Evolutionary conservation across 1,140 invertebrate genomes (phyloP).

Genomic region (Drosophila tropicalis): DNA sequence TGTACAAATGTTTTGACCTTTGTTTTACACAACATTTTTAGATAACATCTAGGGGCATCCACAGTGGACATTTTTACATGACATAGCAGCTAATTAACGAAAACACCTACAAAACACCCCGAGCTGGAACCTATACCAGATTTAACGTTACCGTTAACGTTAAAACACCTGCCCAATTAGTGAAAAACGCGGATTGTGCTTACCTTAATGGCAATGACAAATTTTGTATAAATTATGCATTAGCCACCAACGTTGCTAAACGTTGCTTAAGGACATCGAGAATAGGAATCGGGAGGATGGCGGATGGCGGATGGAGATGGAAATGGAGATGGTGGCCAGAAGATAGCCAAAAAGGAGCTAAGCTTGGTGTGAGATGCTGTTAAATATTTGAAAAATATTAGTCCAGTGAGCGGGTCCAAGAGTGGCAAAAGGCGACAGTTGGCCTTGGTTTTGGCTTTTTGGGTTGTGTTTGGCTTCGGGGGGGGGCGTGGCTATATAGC

Average conservation of each 20-base stretch:
- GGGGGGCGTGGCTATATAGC: conserved; percentile 40
- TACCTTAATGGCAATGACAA: conserved; percentile 67
- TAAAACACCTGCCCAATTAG: conserved; percentile 72
- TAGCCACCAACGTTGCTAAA: conserved; percentile 49
- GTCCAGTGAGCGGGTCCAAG: conserved; percentile 22
- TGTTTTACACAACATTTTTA: conserved; percentile 57
- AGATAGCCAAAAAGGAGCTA: conserved; percentile 16
- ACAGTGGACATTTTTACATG: conserved; percentile 54
- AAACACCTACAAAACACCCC: conserved; percentile 44
- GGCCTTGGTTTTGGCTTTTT: conserved; percentile 18
- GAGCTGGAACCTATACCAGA: conserved; percentile 5
- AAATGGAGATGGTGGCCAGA: conserved; percentile 11
- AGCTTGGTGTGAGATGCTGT: conserved; percentile 44
- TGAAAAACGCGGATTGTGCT: conserved; percentile 48
- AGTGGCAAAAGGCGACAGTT: conserved; percentile 41
- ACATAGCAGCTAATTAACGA: conserved; percentile 77
- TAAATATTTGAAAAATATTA: conserved; percentile 79
- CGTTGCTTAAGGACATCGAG: conserved; percentile 27
- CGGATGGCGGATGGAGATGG: background rate
- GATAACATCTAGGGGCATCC: conserved; percentile 56
- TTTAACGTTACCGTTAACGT: background rate
- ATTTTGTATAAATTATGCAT: conserved; percentile 79
- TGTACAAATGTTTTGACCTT: conserved; percentile 65
- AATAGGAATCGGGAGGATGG: background rate
- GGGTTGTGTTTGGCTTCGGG: conserved; percentile 8